Percentiles rank a stretch among this genome's conserved stretches.
These are phyloP conservation scores for Notamacropus eugenii DNA, from an alignment of 2,797 vertebrate genomes.

Conservation along the genomic window DNA sequence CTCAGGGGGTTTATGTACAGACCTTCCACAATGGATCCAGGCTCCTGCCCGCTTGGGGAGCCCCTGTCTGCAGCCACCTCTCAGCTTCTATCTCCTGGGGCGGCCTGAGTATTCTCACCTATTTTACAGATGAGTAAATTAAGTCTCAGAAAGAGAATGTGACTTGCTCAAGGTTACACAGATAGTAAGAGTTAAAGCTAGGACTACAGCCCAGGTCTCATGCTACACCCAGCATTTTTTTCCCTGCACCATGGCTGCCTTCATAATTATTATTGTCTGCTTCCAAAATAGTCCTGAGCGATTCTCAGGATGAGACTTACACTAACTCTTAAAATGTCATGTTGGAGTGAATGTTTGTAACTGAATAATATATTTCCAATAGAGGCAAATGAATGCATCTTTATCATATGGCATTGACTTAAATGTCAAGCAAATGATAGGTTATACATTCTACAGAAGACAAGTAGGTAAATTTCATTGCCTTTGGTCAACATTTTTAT, in stretches of 20 bases:
- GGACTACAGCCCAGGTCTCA: background rate
- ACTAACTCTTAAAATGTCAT: background rate
- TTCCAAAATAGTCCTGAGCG: background rate
- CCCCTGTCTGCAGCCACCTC: no score
- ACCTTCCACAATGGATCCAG: no score
- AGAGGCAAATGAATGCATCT: background rate
- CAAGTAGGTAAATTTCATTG: background rate
- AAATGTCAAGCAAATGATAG: background rate
- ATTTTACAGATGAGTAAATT: background rate
- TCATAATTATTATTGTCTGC: background rate
- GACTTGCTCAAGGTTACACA: background rate
- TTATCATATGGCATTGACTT: background rate
- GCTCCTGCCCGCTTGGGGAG: no score
- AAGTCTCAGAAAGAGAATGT: background rate
- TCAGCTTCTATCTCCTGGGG: no score
- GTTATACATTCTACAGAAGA: background rate
- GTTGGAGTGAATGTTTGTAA: background rate
- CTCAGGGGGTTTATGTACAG: no score
- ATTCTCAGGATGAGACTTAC: background rate
- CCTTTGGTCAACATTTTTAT: background rate
- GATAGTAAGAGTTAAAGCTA: background rate
- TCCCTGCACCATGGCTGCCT: background rate
- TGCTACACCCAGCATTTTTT: background rate
- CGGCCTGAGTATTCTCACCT: background rate
- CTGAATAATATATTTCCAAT: background rate